Evolutionary conservation across 1,140 invertebrate genomes (phyloP).

Genomic region (Drosophila carrolli): DNA sequence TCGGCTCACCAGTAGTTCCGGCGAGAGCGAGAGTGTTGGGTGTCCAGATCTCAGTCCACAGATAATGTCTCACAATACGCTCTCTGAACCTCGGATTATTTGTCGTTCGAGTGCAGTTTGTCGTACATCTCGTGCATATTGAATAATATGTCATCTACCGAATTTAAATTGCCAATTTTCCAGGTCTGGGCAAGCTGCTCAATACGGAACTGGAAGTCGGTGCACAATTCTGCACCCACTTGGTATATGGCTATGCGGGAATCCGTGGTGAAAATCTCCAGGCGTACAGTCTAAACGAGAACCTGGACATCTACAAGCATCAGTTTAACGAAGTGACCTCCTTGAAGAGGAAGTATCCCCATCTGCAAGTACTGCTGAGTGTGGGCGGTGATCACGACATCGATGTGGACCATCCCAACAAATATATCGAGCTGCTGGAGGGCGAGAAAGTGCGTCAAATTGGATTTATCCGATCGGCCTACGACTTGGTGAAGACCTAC

Average conservation of each 20-base stretch:
- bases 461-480: constrained; percentile 90
- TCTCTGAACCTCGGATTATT: constrained; percentile 22
- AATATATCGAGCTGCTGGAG: constrained; percentile 86
- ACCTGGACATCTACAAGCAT: constrained; percentile 89
- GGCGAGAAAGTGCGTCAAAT: constrained; percentile 88
- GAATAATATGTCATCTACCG: constrained; percentile 2
- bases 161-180: not conserved
- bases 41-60: constrained; percentile 10
- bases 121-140: not conserved
- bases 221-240: constrained; percentile 92
- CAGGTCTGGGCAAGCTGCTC: constrained; percentile 92
- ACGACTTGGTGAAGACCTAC: constrained; percentile 88
- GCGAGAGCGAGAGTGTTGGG: constrained; percentile 14
- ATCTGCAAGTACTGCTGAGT: constrained; percentile 90
- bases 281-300: constrained; percentile 88
- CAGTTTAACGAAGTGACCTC: constrained; percentile 89
- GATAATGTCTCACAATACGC: constrained; percentile 11
- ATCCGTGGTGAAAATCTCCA: constrained; percentile 90
- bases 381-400: constrained; percentile 90
- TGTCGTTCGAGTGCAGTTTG: constrained; percentile 32
- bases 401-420: constrained; percentile 83
- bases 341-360: constrained; percentile 89
- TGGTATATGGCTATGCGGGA: constrained; percentile 93
- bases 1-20: constrained; percentile 3
- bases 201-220: constrained; percentile 90